phyloP scores from a whole-genome alignment of 2,888 invertebrate genomes.

The Blera fallax region DNA sequence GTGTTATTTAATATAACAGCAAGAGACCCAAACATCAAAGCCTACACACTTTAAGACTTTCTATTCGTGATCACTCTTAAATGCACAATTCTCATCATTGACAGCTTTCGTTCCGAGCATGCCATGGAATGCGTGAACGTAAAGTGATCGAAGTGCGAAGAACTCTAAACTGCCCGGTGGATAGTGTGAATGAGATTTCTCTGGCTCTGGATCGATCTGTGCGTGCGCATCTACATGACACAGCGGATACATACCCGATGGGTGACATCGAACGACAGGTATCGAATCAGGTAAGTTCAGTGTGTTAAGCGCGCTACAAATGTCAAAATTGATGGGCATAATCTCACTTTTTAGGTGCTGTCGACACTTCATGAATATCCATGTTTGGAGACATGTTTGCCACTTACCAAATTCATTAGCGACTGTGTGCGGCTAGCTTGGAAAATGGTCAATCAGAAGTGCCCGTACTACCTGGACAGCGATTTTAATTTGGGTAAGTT shows the following conservation, averaged over 20 bases:
- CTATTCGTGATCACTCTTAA: conserved; percentile 15
- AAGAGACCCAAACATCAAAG: neutral
- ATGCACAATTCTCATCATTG: conserved; percentile 56
- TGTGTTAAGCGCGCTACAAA: neutral
- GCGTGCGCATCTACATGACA: conserved; percentile 86
- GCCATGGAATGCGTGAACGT: conserved; percentile 87
- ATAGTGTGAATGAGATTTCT: conserved; percentile 81
- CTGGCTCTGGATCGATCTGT: conserved; percentile 84
- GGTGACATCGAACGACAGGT: conserved; percentile 87
- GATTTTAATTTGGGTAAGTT: conserved; percentile 86
- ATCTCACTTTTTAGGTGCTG: conserved; percentile 85
- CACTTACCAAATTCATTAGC: conserved; percentile 90
- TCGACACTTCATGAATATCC: conserved; percentile 97
- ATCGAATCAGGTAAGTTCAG: conserved; percentile 83
- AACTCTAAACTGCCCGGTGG: conserved; percentile 82
- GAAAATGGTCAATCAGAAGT: conserved; percentile 90
- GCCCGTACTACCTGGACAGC: conserved; percentile 86
- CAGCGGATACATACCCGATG: conserved; percentile 87
- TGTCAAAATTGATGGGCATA: neutral
- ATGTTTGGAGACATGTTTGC: conserved; percentile 89
- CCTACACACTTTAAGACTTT: conserved; percentile 36
- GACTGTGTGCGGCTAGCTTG: conserved; percentile 94
- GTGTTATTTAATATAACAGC: neutral
- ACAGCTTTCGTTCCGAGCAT: conserved; percentile 89
- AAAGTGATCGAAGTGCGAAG: conserved; percentile 88